These are phyloP conservation scores for Zaprionus taronus DNA, from an alignment of 1,140 invertebrate species.

Conservation along the genomic window DNA sequence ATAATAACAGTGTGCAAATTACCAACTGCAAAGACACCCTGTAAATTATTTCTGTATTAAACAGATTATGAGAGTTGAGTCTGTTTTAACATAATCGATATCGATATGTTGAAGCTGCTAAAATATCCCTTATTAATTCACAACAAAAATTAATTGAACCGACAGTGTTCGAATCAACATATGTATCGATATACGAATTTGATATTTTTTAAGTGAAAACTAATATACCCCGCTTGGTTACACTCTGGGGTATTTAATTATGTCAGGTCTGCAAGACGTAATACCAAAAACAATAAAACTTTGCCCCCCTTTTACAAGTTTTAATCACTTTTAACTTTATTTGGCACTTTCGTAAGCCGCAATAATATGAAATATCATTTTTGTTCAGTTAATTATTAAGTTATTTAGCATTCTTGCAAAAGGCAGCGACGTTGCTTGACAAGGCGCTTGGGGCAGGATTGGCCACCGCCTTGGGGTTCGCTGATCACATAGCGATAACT, in stretches of 20 bases:
- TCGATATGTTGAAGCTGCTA: no score
- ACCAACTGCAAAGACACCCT: slow-evolving; percentile 2
- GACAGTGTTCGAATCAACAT: no score
- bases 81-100: not conserved
- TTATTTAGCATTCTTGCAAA: slow-evolving; percentile 48
- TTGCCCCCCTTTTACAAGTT: slow-evolving; percentile 4
- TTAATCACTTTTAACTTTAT: slow-evolving; percentile 8
- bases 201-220: not conserved
- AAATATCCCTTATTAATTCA: no score
- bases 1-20: not conserved
- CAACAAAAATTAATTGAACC: no score
- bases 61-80: not conserved
- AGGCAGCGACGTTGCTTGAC: slow-evolving; percentile 85
- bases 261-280: slow-evolving; percentile 11
- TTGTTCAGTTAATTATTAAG: not conserved
- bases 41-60: not conserved
- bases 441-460: slow-evolving; percentile 87
- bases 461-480: slow-evolving; percentile 89
- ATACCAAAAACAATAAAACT: slow-evolving; percentile 16
- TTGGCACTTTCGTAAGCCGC: not conserved
- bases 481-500: slow-evolving; percentile 84
- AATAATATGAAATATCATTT: not conserved
- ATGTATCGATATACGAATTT: not conserved
- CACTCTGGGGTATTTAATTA: not conserved
- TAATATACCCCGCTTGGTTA: not conserved